These are phyloP conservation scores for Alligator sinensis DNA, from an alignment of 2,113 vertebrate species.

Conservation along the genomic window DNA sequence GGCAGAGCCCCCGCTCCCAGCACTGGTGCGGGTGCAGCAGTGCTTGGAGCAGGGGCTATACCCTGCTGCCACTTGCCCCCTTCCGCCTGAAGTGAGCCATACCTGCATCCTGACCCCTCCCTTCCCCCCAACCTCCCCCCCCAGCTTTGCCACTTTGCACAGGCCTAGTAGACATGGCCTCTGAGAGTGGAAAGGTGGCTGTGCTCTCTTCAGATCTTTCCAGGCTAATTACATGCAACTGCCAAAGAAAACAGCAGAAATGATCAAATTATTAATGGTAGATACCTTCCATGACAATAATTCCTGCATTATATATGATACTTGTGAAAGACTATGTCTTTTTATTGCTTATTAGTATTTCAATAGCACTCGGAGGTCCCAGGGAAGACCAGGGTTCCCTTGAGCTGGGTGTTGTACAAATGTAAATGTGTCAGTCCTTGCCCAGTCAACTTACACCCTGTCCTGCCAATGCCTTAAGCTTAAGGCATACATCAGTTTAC, in stretches of 20 bases:
- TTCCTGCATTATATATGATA: rapidly evolving
- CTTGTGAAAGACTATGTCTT: neutral
- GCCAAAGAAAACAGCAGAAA: neutral
- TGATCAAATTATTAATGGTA: neutral
- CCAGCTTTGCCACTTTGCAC: too few relatives aligned
- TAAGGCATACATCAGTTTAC: neutral
- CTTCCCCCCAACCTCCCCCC: too few relatives aligned
- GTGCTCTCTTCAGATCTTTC: neutral
- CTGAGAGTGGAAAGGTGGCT: constrained; percentile 11
- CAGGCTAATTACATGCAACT: rapidly evolving
- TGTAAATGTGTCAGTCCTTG: neutral
- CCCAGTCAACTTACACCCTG: neutral
- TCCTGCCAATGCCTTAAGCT: neutral
- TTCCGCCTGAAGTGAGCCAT: too few relatives aligned
- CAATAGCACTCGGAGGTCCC: rapidly evolving
- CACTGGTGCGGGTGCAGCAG: too few relatives aligned
- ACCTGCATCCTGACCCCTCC: too few relatives aligned
- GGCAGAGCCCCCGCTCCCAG: too few relatives aligned
- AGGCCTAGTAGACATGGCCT: neutral
- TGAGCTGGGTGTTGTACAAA: neutral
- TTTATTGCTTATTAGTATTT: neutral
- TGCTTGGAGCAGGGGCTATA: too few relatives aligned
- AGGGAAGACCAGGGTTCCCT: neutral
- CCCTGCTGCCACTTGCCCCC: too few relatives aligned
- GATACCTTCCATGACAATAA: neutral